Conservation (phyloP, 2,113 vertebrate genomes). For the Callipepla squamata region DNA sequence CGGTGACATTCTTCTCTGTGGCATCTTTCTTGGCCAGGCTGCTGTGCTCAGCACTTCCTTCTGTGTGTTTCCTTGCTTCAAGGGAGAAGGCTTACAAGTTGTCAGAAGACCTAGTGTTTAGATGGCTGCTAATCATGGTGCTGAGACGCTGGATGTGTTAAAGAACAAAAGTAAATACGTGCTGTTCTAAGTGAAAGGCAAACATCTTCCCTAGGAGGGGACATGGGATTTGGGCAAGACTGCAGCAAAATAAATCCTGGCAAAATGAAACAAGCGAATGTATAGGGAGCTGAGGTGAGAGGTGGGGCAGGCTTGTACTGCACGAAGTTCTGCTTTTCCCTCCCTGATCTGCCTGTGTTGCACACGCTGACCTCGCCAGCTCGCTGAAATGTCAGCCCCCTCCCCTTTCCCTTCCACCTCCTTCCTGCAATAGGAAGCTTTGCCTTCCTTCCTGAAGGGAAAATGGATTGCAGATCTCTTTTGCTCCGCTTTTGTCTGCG, state of each 20-base stretch:
- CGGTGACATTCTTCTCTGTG: neutral
- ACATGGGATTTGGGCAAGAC: neutral
- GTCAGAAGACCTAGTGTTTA: neutral
- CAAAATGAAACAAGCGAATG: neutral
- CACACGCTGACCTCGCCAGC: rapidly evolving
- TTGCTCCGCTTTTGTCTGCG: neutral
- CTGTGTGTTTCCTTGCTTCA: rapidly evolving
- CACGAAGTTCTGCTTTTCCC: neutral
- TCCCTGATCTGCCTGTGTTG: neutral
- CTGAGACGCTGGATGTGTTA: neutral
- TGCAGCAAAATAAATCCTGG: neutral
- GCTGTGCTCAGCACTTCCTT: rapidly evolving
- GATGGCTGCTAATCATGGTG: neutral
- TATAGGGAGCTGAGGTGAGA: neutral
- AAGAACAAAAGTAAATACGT: constrained; percentile 1
- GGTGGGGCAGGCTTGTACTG: neutral
- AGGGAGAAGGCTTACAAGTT: neutral
- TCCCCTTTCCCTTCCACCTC: constrained; percentile 17
- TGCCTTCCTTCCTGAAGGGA: constrained; percentile 46
- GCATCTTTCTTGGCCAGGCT: neutral
- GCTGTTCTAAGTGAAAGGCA: neutral
- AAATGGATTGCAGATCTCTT: neutral
- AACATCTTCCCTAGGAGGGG: constrained; percentile 1
- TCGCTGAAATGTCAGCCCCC: neutral
- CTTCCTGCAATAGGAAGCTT: constrained; percentile 20